These are phyloP conservation scores for Tipula confusa DNA, from an alignment of 2,888 invertebrate species.

Conservation along the genomic window DNA sequence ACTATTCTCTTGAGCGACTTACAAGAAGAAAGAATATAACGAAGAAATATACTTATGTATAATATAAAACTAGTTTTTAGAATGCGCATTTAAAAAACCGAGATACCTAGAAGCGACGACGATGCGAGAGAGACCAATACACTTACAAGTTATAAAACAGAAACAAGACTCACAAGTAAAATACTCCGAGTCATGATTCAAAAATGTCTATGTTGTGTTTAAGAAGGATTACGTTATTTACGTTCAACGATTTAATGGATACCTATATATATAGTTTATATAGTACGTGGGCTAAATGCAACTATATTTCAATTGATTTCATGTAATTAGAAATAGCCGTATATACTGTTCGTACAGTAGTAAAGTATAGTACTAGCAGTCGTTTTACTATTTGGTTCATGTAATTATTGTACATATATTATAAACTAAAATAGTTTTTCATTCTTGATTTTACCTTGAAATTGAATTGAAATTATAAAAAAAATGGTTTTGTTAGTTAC, in stretches of 20 bases:
- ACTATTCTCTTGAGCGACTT: background rate
- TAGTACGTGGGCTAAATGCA: too few species aligned
- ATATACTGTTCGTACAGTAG: background rate
- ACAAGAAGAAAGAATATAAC: background rate
- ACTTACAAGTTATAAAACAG: background rate
- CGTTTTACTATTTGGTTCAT: background rate
- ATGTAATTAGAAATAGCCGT: too few species aligned
- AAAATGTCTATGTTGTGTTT: background rate
- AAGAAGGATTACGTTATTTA: background rate
- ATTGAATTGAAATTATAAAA: conserved; percentile 3
- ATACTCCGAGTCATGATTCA: background rate
- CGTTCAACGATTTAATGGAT: background rate
- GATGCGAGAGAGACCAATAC: background rate
- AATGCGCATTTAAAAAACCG: background rate
- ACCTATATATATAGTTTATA: too few species aligned
- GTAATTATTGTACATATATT: background rate
- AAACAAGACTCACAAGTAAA: background rate
- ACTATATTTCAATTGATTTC: too few species aligned
- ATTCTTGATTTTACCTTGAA: conserved; percentile 12
- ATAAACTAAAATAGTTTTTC: conserved; percentile 5
- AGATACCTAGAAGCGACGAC: background rate
- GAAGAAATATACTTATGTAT: background rate
- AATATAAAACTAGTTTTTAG: background rate
- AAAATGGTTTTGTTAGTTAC: background rate
- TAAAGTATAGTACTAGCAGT: background rate